Base-by-base conservation (phyloP, 2,888 invertebrate species). In the Andrena marginata region DNA sequence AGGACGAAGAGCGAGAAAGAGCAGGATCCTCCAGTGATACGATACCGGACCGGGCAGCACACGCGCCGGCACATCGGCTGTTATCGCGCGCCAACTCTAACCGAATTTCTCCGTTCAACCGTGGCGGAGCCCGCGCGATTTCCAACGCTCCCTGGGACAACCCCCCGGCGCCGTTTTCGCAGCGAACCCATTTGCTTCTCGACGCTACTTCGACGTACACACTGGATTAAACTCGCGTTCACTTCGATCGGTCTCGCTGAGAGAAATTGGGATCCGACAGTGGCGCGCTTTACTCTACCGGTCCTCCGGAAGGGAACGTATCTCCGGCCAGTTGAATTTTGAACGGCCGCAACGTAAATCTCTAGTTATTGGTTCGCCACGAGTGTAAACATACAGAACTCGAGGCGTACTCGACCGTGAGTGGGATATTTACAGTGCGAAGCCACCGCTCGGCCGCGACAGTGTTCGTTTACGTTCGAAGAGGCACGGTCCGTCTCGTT, bases 1-100 rank as follows among this genome's bases (percentile, higher is more conserved):
- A 77, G 33, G 68, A 76, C 75, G 84, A 78, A 79, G 87, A 78
- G 79, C 71, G 85, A 86, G 86, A 77, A 79, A 86, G 86, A 87
- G 84, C 81, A 83, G 87, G 84, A 83, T 89, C 84, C 76, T 82
- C 74, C 85, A 83, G 89, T 87, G 89, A 88, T 88, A 89, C 84
- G 81, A 87, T 84, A 80, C 84, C 80, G 70, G 81, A 80, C 84
- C 80, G 70, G 81, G 65, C 86, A 82, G 83, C 86, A 88, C 83
- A 86, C 89, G 89, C 80, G 81, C 87, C 87, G 87, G 80, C 85
- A 80, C 88, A 84, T 80, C 70, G 85, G 77, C 33, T 56, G 83
- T 87, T 82, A 84, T 77, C 87, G 81, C 76, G 67, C 77, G 76
- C 79, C 75, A 80, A 76, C 71, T 78, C 71, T 78, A 76, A 79